Evolutionary conservation across 2,113 vertebrate species (phyloP), one percentile per base, ranked within the genome.

Genomic region (Tetrax tetrax): DNA sequence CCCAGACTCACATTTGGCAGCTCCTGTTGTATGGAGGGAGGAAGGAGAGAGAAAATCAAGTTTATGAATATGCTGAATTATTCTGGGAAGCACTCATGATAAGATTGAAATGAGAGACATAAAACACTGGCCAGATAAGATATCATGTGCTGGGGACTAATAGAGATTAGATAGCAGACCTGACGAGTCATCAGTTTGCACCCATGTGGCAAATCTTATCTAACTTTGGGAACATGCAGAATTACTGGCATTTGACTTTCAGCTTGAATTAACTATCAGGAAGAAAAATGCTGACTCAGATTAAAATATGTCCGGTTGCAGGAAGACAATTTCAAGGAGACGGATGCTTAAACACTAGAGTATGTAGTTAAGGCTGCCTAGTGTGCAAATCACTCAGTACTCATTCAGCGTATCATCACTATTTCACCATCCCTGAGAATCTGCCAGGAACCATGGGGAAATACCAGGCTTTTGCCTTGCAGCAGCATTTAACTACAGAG

Each of bases 401-500:
- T 35, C 57, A 45, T 69, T 76, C 90, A 64, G 57, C 4, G 2
- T 31, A 78, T 89, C 38, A 17, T 84, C 82, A 75, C 24, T 64
- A 22, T 78, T 83, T 57, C 90, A 78, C 78, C 41, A 45, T 28
- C 66, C 38, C 80, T 59, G 61, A 90, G 74, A 87, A 68, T 38
- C 86, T 96, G 90, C 83, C 56, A 92, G 63, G 6, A 82, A 50
- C n/a, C 83, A 41, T 1, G 20, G 83, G 93, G 47, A 91, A 93
- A 83, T 66, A 87, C 88, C 94, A 90, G 64, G 31, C 48, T 83
- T 93, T 81, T 70, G 83, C 92, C 90, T 94, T 87, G 72, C 71
- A 83, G 71, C 72, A 71, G 92, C 68, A 35, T 93, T 96, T 95
- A 95, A 89, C 80, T 89, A 81, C 57, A 87, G 60, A 95, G 83